Evolutionary conservation across 2,888 invertebrate genomes (phyloP), one percentile per base, ranked within the genome.

Genomic region (Teleiodes luculella): DNA sequence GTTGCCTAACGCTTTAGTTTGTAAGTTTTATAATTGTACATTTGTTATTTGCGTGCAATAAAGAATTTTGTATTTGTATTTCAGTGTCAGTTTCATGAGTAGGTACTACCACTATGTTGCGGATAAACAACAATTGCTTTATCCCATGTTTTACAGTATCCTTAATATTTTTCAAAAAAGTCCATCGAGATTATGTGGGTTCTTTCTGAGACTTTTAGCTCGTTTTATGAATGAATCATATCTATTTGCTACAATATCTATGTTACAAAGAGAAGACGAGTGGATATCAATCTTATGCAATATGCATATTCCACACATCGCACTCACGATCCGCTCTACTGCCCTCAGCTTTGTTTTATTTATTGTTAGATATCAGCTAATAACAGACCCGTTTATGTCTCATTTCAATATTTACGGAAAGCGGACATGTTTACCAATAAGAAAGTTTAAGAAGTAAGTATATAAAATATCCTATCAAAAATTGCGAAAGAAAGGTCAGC

Each of bases 211-310:
- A n/a, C n/a, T n/a, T n/a, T n/a, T n/a, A n/a, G n/a, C n/a, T n/a
- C n/a, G n/a, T n/a, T n/a, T n/a, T n/a, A n/a, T n/a, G n/a, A n/a
- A 24, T 24, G 24, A 4, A 24, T 6, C 24, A 33, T 8, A 7
- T 43, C 43, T 43, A 43, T 43, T 24, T 20, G 13, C 28, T 43
- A 20, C 13, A 28, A 47, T 31, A 47, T 47, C 47, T 54, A 54
- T 13, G 43, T 28, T 28, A 45, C 30, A 52, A 33, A 64, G 60
- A 55, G 59, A 56, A 62, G 63, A 68, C 62, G 59, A 62, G 54
- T 63, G 67, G 64, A 65, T 61, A 66, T 66, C 57, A 64, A 67
- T 72, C 72, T 74, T 73, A 70, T 68, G 68, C 67, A 73, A 76
- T 68, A 68, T 70, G 68, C 64, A 66, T 68, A 64, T 59, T 60